Evolutionary conservation across 2,797 vertebrate genomes (phyloP).

Genomic region (Paramormyrops hopkinsi): DNA sequence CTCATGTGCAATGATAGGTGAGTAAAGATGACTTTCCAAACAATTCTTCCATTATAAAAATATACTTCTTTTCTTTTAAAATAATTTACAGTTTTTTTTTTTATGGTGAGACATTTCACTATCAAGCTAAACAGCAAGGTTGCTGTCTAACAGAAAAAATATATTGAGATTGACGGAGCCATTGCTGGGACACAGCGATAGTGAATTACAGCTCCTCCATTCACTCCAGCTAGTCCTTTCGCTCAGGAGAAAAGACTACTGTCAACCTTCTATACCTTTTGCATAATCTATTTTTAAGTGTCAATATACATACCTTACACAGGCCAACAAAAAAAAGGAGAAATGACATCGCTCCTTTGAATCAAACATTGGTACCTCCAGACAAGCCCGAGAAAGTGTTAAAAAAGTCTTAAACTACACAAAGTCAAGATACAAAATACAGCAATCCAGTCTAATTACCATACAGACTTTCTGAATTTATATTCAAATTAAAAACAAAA

Average conservation of each 20-base stretch:
- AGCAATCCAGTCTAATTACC: constrained; percentile 64
- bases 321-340: constrained; percentile 55
- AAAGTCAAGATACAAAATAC: constrained; percentile 64
- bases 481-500: constrained; percentile 56
- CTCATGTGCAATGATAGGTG: constrained; percentile 60
- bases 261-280: constrained; percentile 63
- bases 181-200: not conserved
- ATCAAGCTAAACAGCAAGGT: constrained; percentile 67
- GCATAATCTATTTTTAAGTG: constrained; percentile 65
- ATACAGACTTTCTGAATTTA: constrained; percentile 57
- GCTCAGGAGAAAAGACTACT: constrained; percentile 38
- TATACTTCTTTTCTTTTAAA: constrained; percentile 69
- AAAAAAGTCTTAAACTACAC: constrained; percentile 74
- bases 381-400: constrained; percentile 69
- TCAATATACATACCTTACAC: constrained; percentile 62
- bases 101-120: constrained; percentile 70
- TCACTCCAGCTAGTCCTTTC: constrained; percentile 29
- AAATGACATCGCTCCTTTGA: constrained; percentile 69
- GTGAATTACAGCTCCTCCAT: constrained; percentile 28
- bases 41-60: constrained; percentile 71
- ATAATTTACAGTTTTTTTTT: constrained; percentile 71
- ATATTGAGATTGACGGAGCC: constrained; percentile 56
- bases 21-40: constrained; percentile 64
- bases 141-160: constrained; percentile 66
- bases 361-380: constrained; percentile 69